phyloP scores from a whole-genome alignment of 2,888 invertebrate genomes.

The Eubasilissa splendida region DNA sequence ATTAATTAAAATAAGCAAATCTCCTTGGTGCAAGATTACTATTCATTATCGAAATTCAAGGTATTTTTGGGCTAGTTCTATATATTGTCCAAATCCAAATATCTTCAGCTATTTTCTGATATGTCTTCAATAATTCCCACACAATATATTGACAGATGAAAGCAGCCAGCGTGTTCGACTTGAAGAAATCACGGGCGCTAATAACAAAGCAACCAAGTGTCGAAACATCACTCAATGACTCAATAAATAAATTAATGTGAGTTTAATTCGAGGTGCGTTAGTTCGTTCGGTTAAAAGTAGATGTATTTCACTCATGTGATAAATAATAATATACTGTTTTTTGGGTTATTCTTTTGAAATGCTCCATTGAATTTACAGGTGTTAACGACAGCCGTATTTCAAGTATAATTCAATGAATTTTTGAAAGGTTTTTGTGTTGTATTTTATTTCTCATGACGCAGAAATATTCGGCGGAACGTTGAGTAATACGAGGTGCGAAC shows the following conservation, averaged over 20 bases:
- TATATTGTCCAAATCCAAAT: too few species aligned
- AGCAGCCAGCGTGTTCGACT: too few species aligned
- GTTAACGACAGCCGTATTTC: constrained; percentile 6
- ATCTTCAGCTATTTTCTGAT: too few species aligned
- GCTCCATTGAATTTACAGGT: background rate
- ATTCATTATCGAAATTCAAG: too few species aligned
- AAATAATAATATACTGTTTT: background rate
- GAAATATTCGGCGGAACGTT: too few species aligned
- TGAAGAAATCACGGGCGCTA: too few species aligned
- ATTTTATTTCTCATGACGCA: background rate
- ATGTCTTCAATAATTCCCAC: too few species aligned
- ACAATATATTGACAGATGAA: too few species aligned
- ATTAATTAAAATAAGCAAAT: too few species aligned
- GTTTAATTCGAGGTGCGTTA: background rate
- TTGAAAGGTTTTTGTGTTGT: background rate
- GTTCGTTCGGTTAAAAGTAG: background rate
- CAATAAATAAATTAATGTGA: background rate
- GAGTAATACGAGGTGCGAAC: too few species aligned
- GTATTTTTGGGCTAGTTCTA: too few species aligned
- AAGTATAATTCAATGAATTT: background rate
- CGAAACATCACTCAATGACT: background rate
- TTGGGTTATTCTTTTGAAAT: background rate
- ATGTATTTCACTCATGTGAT: background rate
- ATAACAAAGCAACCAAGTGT: background rate
- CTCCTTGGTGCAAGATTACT: too few species aligned